Evolutionary conservation across 2,113 vertebrate species (phyloP), one percentile per base, ranked within the genome.

Genomic region (Chloropsis hardwickii): DNA sequence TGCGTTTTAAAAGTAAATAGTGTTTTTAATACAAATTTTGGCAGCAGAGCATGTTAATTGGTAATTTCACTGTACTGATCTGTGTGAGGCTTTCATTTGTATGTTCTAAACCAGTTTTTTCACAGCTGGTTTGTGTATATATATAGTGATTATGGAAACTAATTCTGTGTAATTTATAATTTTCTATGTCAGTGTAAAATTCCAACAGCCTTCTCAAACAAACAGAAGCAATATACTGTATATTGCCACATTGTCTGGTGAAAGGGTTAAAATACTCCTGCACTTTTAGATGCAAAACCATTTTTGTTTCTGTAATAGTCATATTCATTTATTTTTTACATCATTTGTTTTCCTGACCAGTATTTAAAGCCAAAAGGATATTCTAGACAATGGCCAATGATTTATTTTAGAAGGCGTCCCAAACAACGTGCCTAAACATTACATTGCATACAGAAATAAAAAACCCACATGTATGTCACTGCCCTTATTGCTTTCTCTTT

Each of bases 81-180:
- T 97, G 91, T 97, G 98, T 97, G 96, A 98, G 95, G 81, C 96
- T 98, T 97, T 97, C 97, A 96, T 98, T 97, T 97, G 89, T 97
- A 96, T 97, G 97, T 96, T 97, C 95, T 96, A 94, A 98, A 92
- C 97, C 98, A 98, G 97, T 96, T 97, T 97, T 97, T 97, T 96
- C 94, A 94, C 93, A 95, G 80, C 98, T 98, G 98, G 98, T 98
- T 97, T 98, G 96, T 98, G 98, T 98, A 97, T 98, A 98, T 96
- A 97, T 98, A 98, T 98, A 98, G 97, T 98, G 98, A 98, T 98
- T 97, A 98, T 98, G 97, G 97, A 98, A 98, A 98, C 98, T 98
- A 98, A 98, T 98, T 98, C 97, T 97, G 95, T 98, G 98, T 98
- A 98, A 98, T 98, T 98, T 98, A 98, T 98, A 98, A 98, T 98